Evolutionary conservation across 1,140 invertebrate species (phyloP), one percentile per base, ranked within the genome.

Genomic region (Zaprionus nigranus): DNA sequence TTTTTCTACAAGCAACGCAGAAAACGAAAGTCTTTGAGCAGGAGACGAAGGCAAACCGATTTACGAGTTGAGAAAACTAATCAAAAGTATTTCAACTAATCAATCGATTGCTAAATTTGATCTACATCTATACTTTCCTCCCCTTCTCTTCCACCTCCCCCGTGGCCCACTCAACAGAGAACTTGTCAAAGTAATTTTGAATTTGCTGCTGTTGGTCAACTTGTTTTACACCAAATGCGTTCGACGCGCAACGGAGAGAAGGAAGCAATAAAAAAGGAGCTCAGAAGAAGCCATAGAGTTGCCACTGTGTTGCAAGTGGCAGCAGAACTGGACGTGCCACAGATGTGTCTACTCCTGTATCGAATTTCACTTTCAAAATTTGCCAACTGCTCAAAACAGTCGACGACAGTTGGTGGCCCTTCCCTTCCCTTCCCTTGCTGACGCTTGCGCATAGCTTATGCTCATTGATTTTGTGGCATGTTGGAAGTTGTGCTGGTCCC

Each of bases 401-500:
- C 60, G 63, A 43, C 60, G 63, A 43, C 71, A 74, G 75, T 74
- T 66, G 69, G 22, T 17, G 9, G 36, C 40, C n/a, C 40, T 17
- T 46, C 2, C n/a, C 40, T 17, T 6, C 40, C n/a, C 40, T 17
- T 46, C 2, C n/a, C 40, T 17, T 6, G n/a, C n/a, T n/a, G 3
- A 9, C 5, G 36, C 57, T 68, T 65, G 61, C 60, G 68, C 68
- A 74, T 74, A 69, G 63, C 71, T 75, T 64, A 60, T 75, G 66
- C 72, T 75, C 76, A 75, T 78, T 78, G 76, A 78, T 78, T 78
- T 78, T 75, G 75, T 61, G 75, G 75, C 75, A 78, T 78, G 75
- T 75, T 78, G 71, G 71, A 75, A 74, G 71, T 51, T 15, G 30
- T 6, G 73, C n/a, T 53, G 58, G 20, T 46, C 9, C 61, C 61